Base-by-base conservation (phyloP, 2,888 invertebrate species). In the Ecdyonurus torrentis region DNA sequence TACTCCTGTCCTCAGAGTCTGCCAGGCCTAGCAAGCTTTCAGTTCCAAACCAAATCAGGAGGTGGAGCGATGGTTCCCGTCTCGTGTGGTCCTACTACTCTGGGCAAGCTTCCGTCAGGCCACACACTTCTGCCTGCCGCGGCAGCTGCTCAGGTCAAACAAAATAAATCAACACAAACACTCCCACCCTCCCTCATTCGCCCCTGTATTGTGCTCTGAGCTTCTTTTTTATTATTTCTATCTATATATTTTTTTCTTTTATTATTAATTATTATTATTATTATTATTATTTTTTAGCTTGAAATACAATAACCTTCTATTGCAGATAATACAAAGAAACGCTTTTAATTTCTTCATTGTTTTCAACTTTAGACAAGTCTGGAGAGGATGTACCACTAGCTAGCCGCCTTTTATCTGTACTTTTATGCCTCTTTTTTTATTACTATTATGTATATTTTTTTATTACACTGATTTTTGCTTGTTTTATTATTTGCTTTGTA, bases 11-110 rank as follows among this genome's bases (percentile, higher is more conserved):
- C 37, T 53, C 65, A 65, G 65, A 65, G 61, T 59, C 55, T 65
- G 61, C 59, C 59, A 52, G 63, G 63, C 61, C 58, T 63, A 59
- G 63, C 63, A 37, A 63, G 65, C 52, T 65, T 65, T 65, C 65
- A 65, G 55, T 65, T 65, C 61, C 61, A 64, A 52, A 59, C 63
- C 50, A 65, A 59, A 23, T n/a, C 61, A 52, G 61, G 63, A 25
- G 64, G 64, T 61, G 63, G 61, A 59, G 37, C 62, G 37, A 58
- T 62, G 59, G 59, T 62, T 5, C 62, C 62, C n/a, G 59, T 62
- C n/a, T 59, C 62, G 22, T 58, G 59, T 62, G 59, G 59, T 1
- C 58, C 62, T 2, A 25, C 62, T 53, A 25, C 61, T 25, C 53
- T 52, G 52, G 61, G 61, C 25, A 62, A 62, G 62, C 60, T 25